Evolutionary conservation across 2,113 vertebrate species (phyloP), one percentile per base, ranked within the genome.

Genomic region (Nanorana parkeri): DNA sequence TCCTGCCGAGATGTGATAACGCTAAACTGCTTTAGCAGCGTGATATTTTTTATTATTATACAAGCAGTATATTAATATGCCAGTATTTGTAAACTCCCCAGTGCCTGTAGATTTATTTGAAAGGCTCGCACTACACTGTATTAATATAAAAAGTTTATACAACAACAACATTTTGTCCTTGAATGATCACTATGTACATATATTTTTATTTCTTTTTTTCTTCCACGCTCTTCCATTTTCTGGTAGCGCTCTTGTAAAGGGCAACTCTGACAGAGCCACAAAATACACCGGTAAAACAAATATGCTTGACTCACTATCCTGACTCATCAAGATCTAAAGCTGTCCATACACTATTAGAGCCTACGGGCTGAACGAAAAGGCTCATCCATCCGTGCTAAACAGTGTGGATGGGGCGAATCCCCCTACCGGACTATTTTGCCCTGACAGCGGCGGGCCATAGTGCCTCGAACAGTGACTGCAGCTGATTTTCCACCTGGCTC

Each of bases 61-160:
- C 94, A 93, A 93, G 94, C 91, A 90, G 91, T 92, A 92, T 94
- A 94, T 94, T 94, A 94, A 94, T 94, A 94, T 94, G 93, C 94
- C 93, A 93, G 93, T 92, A 94, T 94, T 94, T 94, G 92, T 94
- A 94, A 94, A 94, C 90, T 94, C 94, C 92, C 94, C 87, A 86
- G 94, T 90, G 94, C 89, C 89, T 80, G 85, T 54, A 91, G 91
- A 93, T 93, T 91, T 93, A 94, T 94, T 92, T 91, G 89, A 87
- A 88, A 93, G 91, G 87, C 80, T 87, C 91, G 89, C 68, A 84
- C 89, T 47, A 36, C 77, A 85, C 89, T 90, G 78, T 86, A 89
- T 86, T 88, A 88, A 85, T 88, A 88, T 89, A 87, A 90, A 91
- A 92, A 92, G 86, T 80, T 81, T 88, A 84, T 88, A 71, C 87